phyloP scores from a whole-genome alignment of 1,140 invertebrate genomes.

The Ditylenchus dipsaci region DNA sequence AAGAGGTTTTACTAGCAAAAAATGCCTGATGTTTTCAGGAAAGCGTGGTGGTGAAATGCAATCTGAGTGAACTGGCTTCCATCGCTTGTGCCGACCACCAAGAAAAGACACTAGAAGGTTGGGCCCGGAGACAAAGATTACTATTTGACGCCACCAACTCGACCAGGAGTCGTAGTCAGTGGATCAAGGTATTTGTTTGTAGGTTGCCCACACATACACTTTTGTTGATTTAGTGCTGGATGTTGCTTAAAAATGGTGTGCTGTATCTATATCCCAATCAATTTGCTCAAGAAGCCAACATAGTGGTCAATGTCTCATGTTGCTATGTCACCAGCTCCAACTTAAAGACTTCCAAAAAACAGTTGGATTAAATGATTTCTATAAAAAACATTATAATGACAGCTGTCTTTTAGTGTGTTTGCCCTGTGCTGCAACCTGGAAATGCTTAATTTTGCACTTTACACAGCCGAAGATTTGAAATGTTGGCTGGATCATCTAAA shows the following conservation, averaged over 20 bases:
- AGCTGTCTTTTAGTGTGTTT: conserved; percentile 21
- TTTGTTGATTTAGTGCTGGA: conserved; percentile 10
- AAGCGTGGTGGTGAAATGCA: background rate
- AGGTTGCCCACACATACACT: background rate
- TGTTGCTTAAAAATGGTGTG: conserved; percentile 16
- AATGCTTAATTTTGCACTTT: conserved; percentile 21
- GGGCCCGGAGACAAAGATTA: conserved; percentile 25
- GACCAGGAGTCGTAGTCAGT: conserved; percentile 32
- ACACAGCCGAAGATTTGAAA: conserved; percentile 22
- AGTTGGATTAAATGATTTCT: conserved; percentile 19
- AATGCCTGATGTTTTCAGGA: too few species aligned
- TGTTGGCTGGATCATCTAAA: conserved; percentile 5
- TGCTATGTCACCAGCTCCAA: conserved; percentile 13
- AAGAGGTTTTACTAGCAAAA: too few species aligned
- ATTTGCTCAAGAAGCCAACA: conserved; percentile 21
- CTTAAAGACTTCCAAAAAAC: conserved; percentile 28
- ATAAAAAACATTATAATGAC: background rate
- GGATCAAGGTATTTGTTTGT: background rate
- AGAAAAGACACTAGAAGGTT: conserved; percentile 24
- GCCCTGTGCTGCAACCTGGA: conserved; percentile 19
- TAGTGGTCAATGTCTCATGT: conserved; percentile 20
- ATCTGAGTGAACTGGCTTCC: conserved; percentile 8
- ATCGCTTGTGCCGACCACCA: conserved; percentile 9
- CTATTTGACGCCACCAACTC: background rate
- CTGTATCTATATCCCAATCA: conserved; percentile 18